Base-by-base conservation (phyloP, 1,140 invertebrate species). In the Drosophila murphyi region DNA sequence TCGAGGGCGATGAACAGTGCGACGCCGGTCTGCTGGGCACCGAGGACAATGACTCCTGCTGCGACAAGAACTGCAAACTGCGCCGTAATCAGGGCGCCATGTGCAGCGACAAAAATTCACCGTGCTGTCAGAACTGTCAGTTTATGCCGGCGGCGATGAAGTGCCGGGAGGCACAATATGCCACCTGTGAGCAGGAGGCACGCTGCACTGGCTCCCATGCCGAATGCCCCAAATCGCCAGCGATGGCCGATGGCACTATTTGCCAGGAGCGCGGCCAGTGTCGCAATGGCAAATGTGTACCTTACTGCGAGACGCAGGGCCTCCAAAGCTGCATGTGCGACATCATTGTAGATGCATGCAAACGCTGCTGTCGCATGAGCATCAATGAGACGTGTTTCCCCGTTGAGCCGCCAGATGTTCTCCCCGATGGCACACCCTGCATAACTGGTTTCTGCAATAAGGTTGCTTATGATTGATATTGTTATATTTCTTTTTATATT, bases 381-480 rank as follows among this genome's bases (percentile, higher is more conserved):
- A 94, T 98, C 64, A 98, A 98, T 91, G 97, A 97, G 91, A 98
- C 97, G 0, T 98, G 97, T 88, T 97, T 96, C 82, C 96, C 97
- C 0, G 96, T 98, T 41, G 97, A 97, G 67, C 97, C 97, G 31
- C 95, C 95, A 61, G 97, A 98, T 92, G 96, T 97, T 71, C 93
- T 99, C 55, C 96, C 97, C 0, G 97, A 99, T 93, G 98, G 98
- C 1, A 98, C 97, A 3, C 98, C 98, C 2, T 99, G 98, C 92
- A 97, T 98, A 88, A 97, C 98, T 94, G 98, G 98, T 45, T 98
- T 98, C 92, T 99, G 98, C 92, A 98, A 98, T 92, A 96, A 97
- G 93, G 97, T 97, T 12, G 4, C 0, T 4, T 5, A 3, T 20
- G 20, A 20, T 8, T 7, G 4, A 12, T 7, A 28, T n/a, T 55